phyloP scores from a whole-genome alignment of 2,888 invertebrate species.

The Chymomyza amoena region DNA sequence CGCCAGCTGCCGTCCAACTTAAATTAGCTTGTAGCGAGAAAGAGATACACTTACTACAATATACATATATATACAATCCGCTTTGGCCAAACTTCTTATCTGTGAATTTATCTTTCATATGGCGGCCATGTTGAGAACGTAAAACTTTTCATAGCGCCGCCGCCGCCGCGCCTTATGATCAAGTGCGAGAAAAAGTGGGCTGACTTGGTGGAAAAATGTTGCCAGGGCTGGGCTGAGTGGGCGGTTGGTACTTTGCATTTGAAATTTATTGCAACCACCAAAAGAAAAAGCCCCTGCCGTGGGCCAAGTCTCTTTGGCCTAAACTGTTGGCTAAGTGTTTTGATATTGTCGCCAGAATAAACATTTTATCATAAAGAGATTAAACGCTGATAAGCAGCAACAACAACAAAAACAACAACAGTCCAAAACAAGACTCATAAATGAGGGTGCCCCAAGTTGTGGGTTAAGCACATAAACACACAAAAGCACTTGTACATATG shows the following conservation, averaged over 20 bases:
- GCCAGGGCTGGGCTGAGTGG: constrained; percentile 15
- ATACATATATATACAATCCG: constrained; percentile 52
- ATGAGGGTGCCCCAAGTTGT: background rate
- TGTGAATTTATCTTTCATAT: constrained; percentile 69
- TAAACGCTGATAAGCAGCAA: constrained; percentile 58
- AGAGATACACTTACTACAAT: background rate
- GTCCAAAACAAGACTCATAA: background rate
- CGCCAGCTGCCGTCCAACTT: constrained; percentile 70
- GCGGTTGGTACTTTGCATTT: constrained; percentile 46
- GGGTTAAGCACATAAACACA: background rate
- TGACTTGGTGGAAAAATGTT: background rate
- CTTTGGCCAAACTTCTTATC: constrained; percentile 67
- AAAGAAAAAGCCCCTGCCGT: constrained; percentile 15
- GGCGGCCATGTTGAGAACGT: constrained; percentile 40
- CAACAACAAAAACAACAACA: background rate
- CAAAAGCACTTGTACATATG: background rate
- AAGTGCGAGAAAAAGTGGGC: background rate
- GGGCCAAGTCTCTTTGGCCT: constrained; percentile 6
- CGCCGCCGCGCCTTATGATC: background rate
- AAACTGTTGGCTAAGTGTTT: constrained; percentile 40
- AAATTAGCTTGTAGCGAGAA: constrained; percentile 61
- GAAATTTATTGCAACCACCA: constrained; percentile 62
- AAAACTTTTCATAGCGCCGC: constrained; percentile 46
- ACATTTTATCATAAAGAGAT: constrained; percentile 74
- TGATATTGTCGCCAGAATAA: constrained; percentile 63